A percentile compares a stretch with the other conserved stretches of the same genome.
Conservation (phyloP, 2,113 vertebrate genomes). For the Hirundichthys speculiger region DNA sequence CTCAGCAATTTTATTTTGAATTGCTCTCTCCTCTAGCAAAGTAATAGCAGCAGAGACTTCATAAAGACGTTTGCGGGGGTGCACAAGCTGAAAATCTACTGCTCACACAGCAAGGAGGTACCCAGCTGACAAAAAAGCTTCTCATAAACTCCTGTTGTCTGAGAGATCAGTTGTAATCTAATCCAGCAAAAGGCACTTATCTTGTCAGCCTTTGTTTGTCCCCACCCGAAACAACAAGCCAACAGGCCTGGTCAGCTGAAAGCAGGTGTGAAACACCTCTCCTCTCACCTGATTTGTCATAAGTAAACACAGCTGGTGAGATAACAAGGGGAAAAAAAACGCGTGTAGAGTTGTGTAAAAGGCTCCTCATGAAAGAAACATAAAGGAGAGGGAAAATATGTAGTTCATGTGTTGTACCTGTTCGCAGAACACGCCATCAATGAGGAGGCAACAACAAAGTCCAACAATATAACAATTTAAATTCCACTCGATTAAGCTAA, state of each 20-base stretch:
- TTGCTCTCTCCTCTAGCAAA: not conserved
- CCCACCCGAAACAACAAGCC: slow-evolving; percentile 52
- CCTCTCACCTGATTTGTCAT: slow-evolving; percentile 19
- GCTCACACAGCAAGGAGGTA: slow-evolving; percentile 54
- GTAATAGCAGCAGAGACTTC: not conserved
- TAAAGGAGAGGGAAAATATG: too few relatives aligned
- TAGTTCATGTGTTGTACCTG: too few relatives aligned
- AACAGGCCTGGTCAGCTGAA: slow-evolving; percentile 82
- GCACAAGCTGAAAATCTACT: slow-evolving; percentile 13
- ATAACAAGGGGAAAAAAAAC: not conserved
- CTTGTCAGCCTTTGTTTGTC: slow-evolving; percentile 64
- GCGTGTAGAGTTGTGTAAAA: not conserved
- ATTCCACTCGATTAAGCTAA: too few relatives aligned
- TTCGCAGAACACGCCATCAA: not conserved
- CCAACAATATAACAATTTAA: too few relatives aligned
- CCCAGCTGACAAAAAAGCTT: slow-evolving; percentile 80
- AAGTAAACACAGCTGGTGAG: slow-evolving; percentile 23
- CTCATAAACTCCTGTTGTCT: slow-evolving; percentile 84
- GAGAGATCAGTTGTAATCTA: slow-evolving; percentile 88
- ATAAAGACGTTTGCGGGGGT: slow-evolving; percentile 19
- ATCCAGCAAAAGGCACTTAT: slow-evolving; percentile 87
- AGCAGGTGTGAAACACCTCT: slow-evolving; percentile 81
- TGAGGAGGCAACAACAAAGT: not conserved
- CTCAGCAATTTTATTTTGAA: not conserved
- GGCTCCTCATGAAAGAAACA: too few relatives aligned